These are phyloP conservation scores for Helogale parvula DNA, from an alignment of 2,113 vertebrate species.

Conservation along the genomic window DNA sequence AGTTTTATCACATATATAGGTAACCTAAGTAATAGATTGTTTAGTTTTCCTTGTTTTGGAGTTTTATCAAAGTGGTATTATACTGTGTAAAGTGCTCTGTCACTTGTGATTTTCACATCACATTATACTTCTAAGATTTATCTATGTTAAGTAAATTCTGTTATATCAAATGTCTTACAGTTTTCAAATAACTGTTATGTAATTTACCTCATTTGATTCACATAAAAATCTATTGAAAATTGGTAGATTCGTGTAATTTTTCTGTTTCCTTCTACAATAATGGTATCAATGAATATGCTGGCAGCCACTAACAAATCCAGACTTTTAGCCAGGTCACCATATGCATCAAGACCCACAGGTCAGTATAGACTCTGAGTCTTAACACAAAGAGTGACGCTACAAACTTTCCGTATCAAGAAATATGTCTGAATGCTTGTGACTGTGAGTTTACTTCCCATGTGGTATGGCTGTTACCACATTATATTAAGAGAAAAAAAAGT, in stretches of 20 bases:
- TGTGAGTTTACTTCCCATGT: background rate
- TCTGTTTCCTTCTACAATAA: background rate
- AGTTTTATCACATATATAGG: background rate
- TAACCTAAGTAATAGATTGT: background rate
- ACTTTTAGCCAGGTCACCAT: background rate
- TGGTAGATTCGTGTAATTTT: background rate
- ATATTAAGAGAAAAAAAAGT: background rate
- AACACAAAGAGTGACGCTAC: background rate
- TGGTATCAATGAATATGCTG: background rate
- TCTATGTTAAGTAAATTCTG: background rate
- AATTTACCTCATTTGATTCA: background rate
- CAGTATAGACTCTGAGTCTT: background rate
- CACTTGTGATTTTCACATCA: background rate
- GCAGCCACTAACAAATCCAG: background rate
- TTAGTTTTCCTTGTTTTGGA: background rate
- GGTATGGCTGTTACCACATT: background rate
- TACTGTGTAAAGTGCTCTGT: background rate
- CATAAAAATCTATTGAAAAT: background rate
- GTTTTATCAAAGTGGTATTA: background rate
- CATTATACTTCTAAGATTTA: background rate
- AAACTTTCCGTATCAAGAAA: background rate
- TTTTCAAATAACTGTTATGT: background rate
- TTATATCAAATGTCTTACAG: background rate
- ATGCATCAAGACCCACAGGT: background rate
- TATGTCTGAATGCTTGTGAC: background rate